Evolutionary conservation across 2,888 invertebrate species (phyloP), one percentile per base, ranked within the genome.

Genomic region (Nemurella pictetii): DNA sequence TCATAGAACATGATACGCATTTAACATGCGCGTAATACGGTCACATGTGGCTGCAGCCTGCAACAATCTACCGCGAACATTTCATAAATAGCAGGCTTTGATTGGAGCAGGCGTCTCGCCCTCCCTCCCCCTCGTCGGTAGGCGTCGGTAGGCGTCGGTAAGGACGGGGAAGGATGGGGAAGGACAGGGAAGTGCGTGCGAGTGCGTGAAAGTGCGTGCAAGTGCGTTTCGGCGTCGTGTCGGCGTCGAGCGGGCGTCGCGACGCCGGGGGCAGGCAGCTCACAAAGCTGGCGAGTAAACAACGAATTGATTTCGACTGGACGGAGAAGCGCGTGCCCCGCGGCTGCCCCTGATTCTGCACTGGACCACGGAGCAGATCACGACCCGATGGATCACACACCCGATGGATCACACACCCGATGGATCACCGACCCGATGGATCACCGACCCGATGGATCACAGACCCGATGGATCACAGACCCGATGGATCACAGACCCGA

Each of bases 1-100:
- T 80, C 80, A 80, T 80, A 80, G 30, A 80, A 80, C 80, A 35
- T 80, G 30, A 80, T 80, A 80, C 80, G 32, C 80, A 80, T 80
- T 35, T 80, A 26, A 35, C 26, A 26, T 20, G 80, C 26, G 26
- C 35, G 26, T 35, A 80, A 35, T 80, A 80, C 7, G 80, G 25
- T 36, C 29, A 80, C 80, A 80, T 80, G 80, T 80, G 80, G 80
- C 36, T 3, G 80, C 80, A 80, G 80, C 80, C 80, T 80, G 80
- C 36, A 26, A n/a, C 26, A 15, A 4, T 75, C 28, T 12, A 75
- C 75, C 28, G 75, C 75, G 2, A 28, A 75, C 28, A 12, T 75
- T 26, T 75, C 26, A 75, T 75, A 75, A 75, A 75, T 75, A 75
- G 0, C 26, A 75, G 5, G 26, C 26, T 75, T 25, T 27, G 26